Conservation (phyloP, 1,140 invertebrate genomes). For the Pseudoatta argentina region DNA sequence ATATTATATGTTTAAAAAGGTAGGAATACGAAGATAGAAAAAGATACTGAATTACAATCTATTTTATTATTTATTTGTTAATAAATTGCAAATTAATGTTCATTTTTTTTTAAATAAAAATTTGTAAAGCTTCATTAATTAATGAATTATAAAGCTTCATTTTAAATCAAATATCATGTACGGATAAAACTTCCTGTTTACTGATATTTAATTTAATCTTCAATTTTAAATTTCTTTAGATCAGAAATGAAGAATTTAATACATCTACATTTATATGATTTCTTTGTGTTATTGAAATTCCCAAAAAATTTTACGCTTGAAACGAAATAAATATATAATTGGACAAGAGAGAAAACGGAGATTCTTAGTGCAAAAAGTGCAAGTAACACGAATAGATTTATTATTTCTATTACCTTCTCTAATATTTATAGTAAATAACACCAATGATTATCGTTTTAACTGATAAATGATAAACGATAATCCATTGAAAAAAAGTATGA, state of each 20-base stretch:
- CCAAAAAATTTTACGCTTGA: no score
- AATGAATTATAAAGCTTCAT: background rate
- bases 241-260: background rate
- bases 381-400: no score
- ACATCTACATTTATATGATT: background rate
- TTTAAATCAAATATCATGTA: background rate
- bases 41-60: background rate
- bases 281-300: no score
- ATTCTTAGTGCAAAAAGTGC: no score
- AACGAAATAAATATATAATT: no score
- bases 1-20: constrained; percentile 1
- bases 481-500: background rate
- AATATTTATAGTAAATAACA: background rate
- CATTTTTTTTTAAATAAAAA: no score
- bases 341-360: no score
- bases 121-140: no score
- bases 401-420: background rate
- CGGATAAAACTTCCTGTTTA: background rate
- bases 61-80: no score
- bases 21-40: background rate
- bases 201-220: background rate
- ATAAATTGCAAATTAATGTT: no score
- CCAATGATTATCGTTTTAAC: background rate
- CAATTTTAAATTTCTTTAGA: constrained; percentile 1
- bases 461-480: background rate